Evolutionary conservation across 2,113 vertebrate genomes (phyloP), one percentile per base, ranked within the genome.

Genomic region (Alethe castanea): DNA sequence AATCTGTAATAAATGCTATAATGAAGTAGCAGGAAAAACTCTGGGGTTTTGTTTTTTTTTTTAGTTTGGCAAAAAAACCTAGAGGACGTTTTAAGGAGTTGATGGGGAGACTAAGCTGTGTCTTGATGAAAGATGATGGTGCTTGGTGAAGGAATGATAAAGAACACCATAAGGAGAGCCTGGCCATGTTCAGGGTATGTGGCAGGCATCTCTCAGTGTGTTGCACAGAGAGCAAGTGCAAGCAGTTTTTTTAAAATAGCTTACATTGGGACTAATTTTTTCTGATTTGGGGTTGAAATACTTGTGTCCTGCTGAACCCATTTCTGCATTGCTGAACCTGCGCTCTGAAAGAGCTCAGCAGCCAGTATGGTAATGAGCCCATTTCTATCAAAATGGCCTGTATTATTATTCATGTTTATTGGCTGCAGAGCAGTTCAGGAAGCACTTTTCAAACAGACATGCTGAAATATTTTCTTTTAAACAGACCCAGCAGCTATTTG

Each of bases 321-420:
- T 71, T 93, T 84, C 66, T 81, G 80, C 72, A 52, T 44, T 85
- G 82, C 92, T 94, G 77, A 92, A 85, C 50, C 65, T 82, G 53
- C 33, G 45, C 84, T 73, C 86, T 80, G 18, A 84, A 74, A 93
- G 56, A 53, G 67, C 95, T 96, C 87, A 93, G 79, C 82, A 82
- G 96, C 70, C 5, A 47, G 44, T 96, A 80, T 93, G 94, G 73
- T 83, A 95, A 96, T 92, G 76, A 95, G 77, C 89, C 95, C 94
- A 67, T 96, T 95, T 93, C 93, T 96, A 91, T 88, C 88, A 83
- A 61, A 95, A 96, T 82, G 84, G 88, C 62, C 92, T 82, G 85
- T 94, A 88, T 91, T 97, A 81, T 97, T 97, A 94, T 97, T 96
- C 94, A 91, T 94, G 94, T 95, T 97, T 96, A 93, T 87, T 94